A percentile compares a stretch with the other conserved stretches of the same genome.
These are phyloP conservation scores for Phyllotreta striolata DNA, from an alignment of 2,888 invertebrate species.

Conservation along the genomic window DNA sequence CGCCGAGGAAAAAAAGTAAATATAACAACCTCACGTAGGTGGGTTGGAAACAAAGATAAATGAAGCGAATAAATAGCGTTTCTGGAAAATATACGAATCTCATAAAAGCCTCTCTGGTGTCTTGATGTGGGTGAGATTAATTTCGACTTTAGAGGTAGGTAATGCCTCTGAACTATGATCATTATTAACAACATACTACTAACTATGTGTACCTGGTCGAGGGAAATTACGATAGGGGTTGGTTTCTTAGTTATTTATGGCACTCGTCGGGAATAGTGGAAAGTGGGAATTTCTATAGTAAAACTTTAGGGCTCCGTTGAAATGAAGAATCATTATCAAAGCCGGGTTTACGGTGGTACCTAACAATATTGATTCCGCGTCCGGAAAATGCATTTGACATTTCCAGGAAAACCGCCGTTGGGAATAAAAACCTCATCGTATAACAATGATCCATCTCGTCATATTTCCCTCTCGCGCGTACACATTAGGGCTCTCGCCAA, in stretches of 20 bases:
- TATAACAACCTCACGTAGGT: slow-evolving; percentile 1
- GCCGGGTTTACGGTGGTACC: neutral
- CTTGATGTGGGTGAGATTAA: slow-evolving; percentile 55
- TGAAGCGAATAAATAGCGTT: slow-evolving; percentile 36
- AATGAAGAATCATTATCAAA: too few relatives aligned
- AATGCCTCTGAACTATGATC: slow-evolving; percentile 54
- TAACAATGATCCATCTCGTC: too few relatives aligned
- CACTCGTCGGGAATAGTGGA: slow-evolving; percentile 7
- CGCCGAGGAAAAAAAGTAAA: too few relatives aligned
- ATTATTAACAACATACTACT: slow-evolving; percentile 51
- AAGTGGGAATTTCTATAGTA: slow-evolving; percentile 12
- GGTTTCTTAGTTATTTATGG: slow-evolving; percentile 28
- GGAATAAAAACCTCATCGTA: too few relatives aligned
- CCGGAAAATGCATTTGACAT: too few relatives aligned
- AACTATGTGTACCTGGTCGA: slow-evolving; percentile 51
- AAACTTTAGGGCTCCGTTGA: neutral
- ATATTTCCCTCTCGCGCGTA: too few relatives aligned
- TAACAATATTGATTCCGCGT: too few relatives aligned
- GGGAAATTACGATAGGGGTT: slow-evolving; percentile 29
- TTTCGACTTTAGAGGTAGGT: slow-evolving; percentile 51
- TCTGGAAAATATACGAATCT: slow-evolving; percentile 43
- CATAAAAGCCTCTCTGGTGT: slow-evolving; percentile 43
- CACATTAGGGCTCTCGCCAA: slow-evolving; percentile 18
- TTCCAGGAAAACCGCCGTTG: too few relatives aligned
- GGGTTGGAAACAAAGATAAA: slow-evolving; percentile 13